Percentiles rank a stretch among this genome's conserved stretches.
Evolutionary conservation across 2,888 invertebrate species (phyloP).

Genomic region (Acanthoscelides obtectus): DNA sequence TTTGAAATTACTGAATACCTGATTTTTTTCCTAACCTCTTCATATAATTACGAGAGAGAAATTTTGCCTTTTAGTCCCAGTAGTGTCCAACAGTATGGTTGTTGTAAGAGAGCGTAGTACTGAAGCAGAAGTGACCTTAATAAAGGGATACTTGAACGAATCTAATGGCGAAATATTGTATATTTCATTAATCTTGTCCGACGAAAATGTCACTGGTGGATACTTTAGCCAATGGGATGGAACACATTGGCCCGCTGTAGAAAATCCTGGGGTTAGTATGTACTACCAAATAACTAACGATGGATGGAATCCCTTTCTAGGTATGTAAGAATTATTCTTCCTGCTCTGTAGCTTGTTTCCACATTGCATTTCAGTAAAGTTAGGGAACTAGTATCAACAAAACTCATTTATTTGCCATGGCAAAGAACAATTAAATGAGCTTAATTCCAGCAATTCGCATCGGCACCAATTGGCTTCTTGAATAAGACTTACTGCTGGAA

Average conservation of each 20-base stretch:
- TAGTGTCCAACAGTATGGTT: constrained; percentile 5
- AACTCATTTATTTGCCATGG: too few species aligned
- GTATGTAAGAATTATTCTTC: too few species aligned
- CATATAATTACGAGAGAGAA: too few species aligned
- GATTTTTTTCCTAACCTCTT: too few species aligned
- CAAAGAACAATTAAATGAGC: too few species aligned
- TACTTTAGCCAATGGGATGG: constrained; percentile 30
- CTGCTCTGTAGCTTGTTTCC: too few species aligned
- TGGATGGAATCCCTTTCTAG: constrained; percentile 39
- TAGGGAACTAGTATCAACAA: too few species aligned
- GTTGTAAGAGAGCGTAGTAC: neutral
- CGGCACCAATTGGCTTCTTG: too few species aligned
- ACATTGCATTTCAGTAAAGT: too few species aligned
- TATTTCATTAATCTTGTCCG: constrained; percentile 46
- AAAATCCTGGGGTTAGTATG: constrained; percentile 30
- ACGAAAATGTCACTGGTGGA: constrained; percentile 36
- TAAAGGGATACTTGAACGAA: constrained; percentile 32
- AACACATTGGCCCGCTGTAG: constrained; percentile 43
- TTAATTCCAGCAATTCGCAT: too few species aligned
- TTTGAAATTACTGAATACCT: too few species aligned
- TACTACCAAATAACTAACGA: constrained; percentile 48
- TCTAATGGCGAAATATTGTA: constrained; percentile 45
- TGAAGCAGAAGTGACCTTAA: constrained; percentile 42
- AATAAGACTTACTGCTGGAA: too few species aligned
- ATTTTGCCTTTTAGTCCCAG: constrained; percentile 24